A percentile compares a stretch with the other conserved stretches of the same genome.
phyloP scores from a whole-genome alignment of 2,797 vertebrate genomes.

The Brachyalestes nurse region DNA sequence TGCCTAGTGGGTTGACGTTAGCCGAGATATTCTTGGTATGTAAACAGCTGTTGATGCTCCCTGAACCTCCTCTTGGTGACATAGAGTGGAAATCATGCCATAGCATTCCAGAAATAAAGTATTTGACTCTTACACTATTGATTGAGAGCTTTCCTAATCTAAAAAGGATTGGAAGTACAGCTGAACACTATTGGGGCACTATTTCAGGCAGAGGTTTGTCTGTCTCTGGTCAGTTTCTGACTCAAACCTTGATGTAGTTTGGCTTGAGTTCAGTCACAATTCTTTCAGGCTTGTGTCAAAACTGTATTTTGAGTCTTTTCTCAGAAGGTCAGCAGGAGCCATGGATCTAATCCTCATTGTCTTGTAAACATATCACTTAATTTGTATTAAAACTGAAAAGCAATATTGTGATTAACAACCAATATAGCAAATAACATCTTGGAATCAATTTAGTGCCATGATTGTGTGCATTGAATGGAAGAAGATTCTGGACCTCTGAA shows the following conservation, averaged over 20 bases:
- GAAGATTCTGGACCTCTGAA: background rate
- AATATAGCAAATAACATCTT: background rate
- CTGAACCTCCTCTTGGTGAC: background rate
- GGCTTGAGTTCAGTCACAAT: no score
- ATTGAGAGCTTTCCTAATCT: background rate
- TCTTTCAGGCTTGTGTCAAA: no score
- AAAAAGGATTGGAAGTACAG: background rate
- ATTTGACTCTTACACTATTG: background rate
- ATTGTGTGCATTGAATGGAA: background rate
- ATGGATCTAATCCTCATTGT: no score
- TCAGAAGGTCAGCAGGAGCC: no score
- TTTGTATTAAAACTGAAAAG: background rate
- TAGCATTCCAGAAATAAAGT: slow-evolving; percentile 18
- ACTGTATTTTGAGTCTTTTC: no score
- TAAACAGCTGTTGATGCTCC: slow-evolving; percentile 18
- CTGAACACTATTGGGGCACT: background rate
- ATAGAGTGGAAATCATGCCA: background rate
- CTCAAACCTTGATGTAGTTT: no score
- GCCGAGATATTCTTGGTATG: background rate
- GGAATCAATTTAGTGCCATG: background rate
- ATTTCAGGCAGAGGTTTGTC: no score
- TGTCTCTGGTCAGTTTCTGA: no score
- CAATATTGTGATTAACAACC: background rate
- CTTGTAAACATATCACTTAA: background rate
- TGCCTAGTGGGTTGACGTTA: background rate